Evolutionary conservation across 2,797 vertebrate genomes (phyloP).

Genomic region (Psittacula echo): DNA sequence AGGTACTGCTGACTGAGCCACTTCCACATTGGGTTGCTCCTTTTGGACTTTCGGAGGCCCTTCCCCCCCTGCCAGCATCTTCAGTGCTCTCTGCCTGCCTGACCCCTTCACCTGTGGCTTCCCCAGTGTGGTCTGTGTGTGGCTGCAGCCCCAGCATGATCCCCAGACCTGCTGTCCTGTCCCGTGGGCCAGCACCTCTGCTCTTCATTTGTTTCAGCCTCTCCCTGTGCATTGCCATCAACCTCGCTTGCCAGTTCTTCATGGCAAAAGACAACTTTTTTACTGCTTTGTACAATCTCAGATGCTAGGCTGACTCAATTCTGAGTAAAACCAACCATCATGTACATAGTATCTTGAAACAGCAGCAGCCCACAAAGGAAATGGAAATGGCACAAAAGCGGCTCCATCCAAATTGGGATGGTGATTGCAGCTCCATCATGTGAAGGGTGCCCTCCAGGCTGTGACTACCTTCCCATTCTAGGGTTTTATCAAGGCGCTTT

Average conservation of each 20-base stretch:
- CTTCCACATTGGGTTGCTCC: neutral
- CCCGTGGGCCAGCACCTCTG: neutral
- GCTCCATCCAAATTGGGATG: neutral
- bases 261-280: neutral
- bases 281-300: neutral
- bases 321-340: neutral
- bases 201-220: neutral
- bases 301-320: neutral
- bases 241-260: neutral
- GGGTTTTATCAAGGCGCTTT: neutral
- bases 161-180: neutral
- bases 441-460: neutral
- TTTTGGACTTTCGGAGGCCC: neutral
- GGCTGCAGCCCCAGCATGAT: neutral
- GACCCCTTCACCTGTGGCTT: neutral
- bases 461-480: neutral
- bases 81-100: neutral
- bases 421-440: neutral
- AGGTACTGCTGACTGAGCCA: neutral
- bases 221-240: fast-evolving
- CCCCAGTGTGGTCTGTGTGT: too few species aligned
- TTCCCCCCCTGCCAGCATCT: neutral
- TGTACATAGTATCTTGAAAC: neutral
- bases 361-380: neutral
- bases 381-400: neutral